phyloP scores from a whole-genome alignment of 1,140 invertebrate species.

The Hyposmocoma kahamanoa region DNA sequence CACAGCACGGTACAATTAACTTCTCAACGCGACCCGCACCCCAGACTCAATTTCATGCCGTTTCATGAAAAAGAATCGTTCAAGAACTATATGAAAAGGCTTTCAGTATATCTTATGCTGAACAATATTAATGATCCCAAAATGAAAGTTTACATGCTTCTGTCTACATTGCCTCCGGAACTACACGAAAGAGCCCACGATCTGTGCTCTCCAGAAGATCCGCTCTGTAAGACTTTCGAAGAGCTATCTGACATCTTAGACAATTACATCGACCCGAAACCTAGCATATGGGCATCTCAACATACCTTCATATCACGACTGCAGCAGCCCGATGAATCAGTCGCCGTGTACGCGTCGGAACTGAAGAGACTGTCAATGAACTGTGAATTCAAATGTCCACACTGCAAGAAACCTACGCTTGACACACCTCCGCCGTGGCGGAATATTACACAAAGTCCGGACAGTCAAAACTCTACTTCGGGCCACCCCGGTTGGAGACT shows the following conservation, averaged over 20 bases:
- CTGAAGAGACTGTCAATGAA: conserved; percentile 1
- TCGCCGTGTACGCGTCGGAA: conserved; percentile 6
- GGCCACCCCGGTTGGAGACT: no score
- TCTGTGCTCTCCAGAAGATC: conserved; percentile 4
- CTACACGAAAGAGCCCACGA: conserved; percentile 2
- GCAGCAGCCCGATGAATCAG: conserved; percentile 2
- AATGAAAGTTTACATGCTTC: conserved; percentile 4
- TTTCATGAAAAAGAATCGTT: conserved; percentile 9
- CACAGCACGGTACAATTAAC: no score
- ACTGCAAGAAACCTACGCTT: conserved; percentile 5
- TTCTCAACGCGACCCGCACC: no score
- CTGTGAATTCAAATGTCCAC: conserved; percentile 8
- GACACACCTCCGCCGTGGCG: no score
- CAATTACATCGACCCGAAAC: conserved; percentile 9
- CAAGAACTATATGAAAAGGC: background rate
- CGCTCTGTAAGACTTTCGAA: background rate
- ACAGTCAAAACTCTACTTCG: no score
- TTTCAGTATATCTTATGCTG: background rate
- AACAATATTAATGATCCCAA: background rate
- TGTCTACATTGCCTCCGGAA: conserved; percentile 3
- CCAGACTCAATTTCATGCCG: conserved; percentile 7
- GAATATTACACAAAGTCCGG: no score
- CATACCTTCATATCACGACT: conserved; percentile 9
- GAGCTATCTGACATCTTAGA: background rate
- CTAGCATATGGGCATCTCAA: conserved; percentile 10